These are phyloP conservation scores for Paramisgurnus dabryanus DNA, from an alignment of 2,113 vertebrate species.

Conservation along the genomic window DNA sequence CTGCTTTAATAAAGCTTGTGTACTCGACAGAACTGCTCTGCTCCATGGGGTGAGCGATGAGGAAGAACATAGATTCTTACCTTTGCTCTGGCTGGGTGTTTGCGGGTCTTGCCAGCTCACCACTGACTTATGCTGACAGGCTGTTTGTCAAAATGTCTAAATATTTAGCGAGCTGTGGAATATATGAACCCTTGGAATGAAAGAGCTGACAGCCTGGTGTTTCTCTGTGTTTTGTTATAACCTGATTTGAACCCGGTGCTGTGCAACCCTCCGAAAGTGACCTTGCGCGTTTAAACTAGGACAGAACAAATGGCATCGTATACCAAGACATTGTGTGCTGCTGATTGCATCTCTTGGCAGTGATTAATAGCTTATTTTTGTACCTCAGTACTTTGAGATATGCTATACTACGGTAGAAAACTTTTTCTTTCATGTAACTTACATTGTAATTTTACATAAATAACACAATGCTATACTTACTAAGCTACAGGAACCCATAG, in stretches of 20 bases:
- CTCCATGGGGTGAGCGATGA: slow-evolving; percentile 63
- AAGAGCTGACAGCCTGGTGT: slow-evolving; percentile 25
- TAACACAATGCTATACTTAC: too few relatives aligned
- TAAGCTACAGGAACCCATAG: too few relatives aligned
- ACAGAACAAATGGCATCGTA: background rate
- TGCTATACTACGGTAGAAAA: too few relatives aligned
- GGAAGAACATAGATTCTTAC: slow-evolving; percentile 37
- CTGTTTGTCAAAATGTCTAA: slow-evolving; percentile 72
- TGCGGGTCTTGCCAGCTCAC: slow-evolving; percentile 51
- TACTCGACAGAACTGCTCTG: slow-evolving; percentile 51
- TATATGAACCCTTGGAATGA: slow-evolving; percentile 56
- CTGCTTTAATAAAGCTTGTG: slow-evolving; percentile 31
- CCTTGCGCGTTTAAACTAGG: slow-evolving; percentile 3
- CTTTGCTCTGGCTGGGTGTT: slow-evolving; percentile 53
- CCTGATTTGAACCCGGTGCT: slow-evolving; percentile 18
- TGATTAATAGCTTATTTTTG: background rate
- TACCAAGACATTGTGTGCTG: background rate
- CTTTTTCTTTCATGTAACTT: too few relatives aligned
- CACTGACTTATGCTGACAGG: slow-evolving; percentile 61
- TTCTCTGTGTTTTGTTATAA: slow-evolving; percentile 2
- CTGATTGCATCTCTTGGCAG: background rate
- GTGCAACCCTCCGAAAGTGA: background rate
- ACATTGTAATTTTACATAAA: too few relatives aligned
- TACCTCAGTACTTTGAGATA: background rate
- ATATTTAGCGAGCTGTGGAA: slow-evolving; percentile 59